phyloP scores from a whole-genome alignment of 2,888 invertebrate genomes.

The Xestia ashworthii region DNA sequence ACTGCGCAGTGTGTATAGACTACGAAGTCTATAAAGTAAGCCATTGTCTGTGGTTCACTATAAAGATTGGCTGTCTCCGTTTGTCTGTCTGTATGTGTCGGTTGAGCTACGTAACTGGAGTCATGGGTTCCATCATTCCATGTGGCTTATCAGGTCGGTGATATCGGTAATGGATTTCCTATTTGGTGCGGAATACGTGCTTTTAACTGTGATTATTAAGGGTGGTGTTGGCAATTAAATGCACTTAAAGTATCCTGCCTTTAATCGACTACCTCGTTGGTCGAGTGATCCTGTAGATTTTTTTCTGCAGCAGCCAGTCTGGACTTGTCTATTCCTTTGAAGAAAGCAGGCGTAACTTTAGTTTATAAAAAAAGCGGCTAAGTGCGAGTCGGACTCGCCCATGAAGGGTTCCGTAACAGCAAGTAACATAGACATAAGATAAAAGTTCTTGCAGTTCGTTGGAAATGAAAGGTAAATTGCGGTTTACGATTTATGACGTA shows the following conservation, averaged over 20 bases:
- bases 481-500: no score
- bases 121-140: conserved; percentile 11
- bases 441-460: no score
- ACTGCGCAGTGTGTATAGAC: conserved; percentile 58
- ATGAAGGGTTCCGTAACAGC: no score
- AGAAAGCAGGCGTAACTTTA: neutral
- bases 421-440: no score
- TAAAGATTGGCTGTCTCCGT: conserved; percentile 65
- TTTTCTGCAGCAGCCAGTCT: no score
- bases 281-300: no score
- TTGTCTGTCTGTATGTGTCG: conserved; percentile 52
- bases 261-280: no score
- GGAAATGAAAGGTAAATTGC: no score
- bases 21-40: conserved; percentile 54
- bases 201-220: neutral
- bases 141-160: conserved; percentile 30
- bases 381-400: no score
- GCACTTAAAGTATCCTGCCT: neutral
- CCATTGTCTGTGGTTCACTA: conserved; percentile 63
- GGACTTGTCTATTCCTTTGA: neutral
- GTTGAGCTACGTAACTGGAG: conserved; percentile 40
- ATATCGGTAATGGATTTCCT: conserved; percentile 39
- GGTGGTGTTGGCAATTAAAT: neutral
- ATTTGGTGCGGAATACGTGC: neutral
- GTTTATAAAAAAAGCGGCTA: neutral